phyloP scores from a whole-genome alignment of 2,113 vertebrate species.

The Hucho hucho region DNA sequence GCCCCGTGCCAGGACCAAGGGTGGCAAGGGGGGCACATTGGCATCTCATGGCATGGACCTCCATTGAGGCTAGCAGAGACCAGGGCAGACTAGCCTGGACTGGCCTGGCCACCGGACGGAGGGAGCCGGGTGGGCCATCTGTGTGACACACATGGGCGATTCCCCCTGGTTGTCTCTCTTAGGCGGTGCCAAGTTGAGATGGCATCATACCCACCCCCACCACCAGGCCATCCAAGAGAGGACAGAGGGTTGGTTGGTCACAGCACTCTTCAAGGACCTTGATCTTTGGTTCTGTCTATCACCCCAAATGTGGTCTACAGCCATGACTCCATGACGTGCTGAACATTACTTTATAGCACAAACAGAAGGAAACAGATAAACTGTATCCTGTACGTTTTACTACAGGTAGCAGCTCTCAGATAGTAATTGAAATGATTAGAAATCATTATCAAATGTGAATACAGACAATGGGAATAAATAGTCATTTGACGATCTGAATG shows the following conservation, averaged over 20 bases:
- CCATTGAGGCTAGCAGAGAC: slow-evolving; percentile 27
- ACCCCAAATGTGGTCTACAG: not conserved
- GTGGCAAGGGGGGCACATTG: slow-evolving; percentile 28
- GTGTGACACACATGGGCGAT: slow-evolving; percentile 60
- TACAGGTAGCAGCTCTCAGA: not conserved
- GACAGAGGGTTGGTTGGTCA: not conserved
- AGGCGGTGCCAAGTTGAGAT: slow-evolving; percentile 30
- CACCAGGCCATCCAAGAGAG: not conserved
- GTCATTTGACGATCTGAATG: too few species aligned
- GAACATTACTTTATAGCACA: not conserved
- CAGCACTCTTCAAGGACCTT: not conserved
- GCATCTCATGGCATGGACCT: slow-evolving; percentile 15
- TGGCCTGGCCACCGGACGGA: slow-evolving; percentile 45
- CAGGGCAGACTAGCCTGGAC: slow-evolving; percentile 1
- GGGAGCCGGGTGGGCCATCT: slow-evolving; percentile 59
- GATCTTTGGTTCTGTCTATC: not conserved
- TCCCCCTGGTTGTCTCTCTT: slow-evolving; percentile 40
- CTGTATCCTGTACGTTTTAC: too few species aligned
- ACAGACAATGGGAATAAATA: too few species aligned
- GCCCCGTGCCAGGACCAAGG: slow-evolving; percentile 33
- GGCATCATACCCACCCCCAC: not conserved
- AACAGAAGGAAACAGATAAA: too few species aligned
- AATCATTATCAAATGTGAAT: not conserved
- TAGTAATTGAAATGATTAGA: not conserved
- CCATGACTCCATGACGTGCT: not conserved